phyloP scores from a whole-genome alignment of 92 coral and sea anemone genomes.

The Phenganax stokvisi region DNA sequence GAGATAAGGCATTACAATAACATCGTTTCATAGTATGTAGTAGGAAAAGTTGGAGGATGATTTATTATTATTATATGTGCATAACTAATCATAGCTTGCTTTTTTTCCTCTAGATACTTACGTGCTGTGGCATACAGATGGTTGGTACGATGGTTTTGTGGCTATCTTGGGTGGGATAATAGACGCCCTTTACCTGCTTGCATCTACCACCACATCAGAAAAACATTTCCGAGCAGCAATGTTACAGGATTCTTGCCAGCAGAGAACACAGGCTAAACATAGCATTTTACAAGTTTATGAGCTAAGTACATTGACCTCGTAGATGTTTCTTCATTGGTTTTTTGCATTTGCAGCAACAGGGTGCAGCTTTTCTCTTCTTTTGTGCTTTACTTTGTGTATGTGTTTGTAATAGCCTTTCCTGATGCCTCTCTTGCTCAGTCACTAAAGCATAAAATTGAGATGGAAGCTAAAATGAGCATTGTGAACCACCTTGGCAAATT shows the following conservation, averaged over 20 bases:
- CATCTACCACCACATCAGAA: slow-evolving; percentile 7
- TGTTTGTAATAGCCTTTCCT: slow-evolving; percentile 21
- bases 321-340: slow-evolving; percentile 27
- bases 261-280: neutral
- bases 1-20: no score
- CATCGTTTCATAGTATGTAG: neutral
- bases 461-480: neutral
- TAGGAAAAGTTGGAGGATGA: neutral
- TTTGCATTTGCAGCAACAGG: slow-evolving; percentile 34
- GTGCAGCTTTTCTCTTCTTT: slow-evolving; percentile 20
- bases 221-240: slow-evolving; percentile 10
- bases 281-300: no score
- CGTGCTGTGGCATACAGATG: slow-evolving; percentile 33
- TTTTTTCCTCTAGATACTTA: slow-evolving; percentile 9
- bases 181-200: slow-evolving; percentile 15
- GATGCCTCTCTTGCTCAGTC: slow-evolving; percentile 26
- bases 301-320: slow-evolving; percentile 2
- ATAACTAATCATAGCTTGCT: neutral
- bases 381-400: slow-evolving; percentile 8
- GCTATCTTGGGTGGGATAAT: slow-evolving; percentile 39
- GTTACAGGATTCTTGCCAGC: neutral
- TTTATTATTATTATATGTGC: neutral
- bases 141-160: slow-evolving; percentile 22
- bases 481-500: no score
- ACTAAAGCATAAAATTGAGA: slow-evolving; percentile 16